Evolutionary conservation across 2,113 vertebrate species (phyloP), one percentile per base, ranked within the genome.

Genomic region (Anguilla rostrata): DNA sequence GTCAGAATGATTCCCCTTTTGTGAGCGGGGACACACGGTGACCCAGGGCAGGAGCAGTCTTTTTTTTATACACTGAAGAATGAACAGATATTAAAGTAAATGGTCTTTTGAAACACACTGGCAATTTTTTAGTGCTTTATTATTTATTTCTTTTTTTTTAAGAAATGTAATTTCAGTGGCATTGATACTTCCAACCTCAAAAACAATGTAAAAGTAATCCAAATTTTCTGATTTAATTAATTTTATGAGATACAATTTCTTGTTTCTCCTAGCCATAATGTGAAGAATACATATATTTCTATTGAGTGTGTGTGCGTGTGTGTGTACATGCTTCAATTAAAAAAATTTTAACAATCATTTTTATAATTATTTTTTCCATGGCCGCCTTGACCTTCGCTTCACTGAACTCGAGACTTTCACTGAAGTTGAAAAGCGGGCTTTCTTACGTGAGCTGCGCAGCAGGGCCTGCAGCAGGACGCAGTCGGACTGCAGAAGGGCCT

Each of bases 401-500:
- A 60, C 18, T 60, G 57, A 60, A 60, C 2, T 60, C 34, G 34
- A 0, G 34, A 34, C 34, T 34, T 60, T 60, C 57, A 60, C 18
- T 60, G 57, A 60, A 60, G 1, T 60, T 1, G 60, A 0, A 66
- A 26, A 66, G 7, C 60, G 20, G 18, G 2, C 63, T 49, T 92
- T 96, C 97, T 98, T 95, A 99, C 97, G 83, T 91, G 96, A 97
- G 89, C 95, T 94, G 92, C 92, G 95, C 92, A 99, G 91, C 89
- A 99, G 94, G 89, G 96, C 95, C 93, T 93, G 95, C 88, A 95
- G 94, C 91, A 99, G 92, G 89, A 97, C 94, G 90, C 97, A 98
- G 89, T 98, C 95, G 78, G 84, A 88, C 88, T 96, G 89, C 53
- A 99, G 95, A 78, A 99, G 90, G 12, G 95, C 95, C 93, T 93